Evolutionary conservation across 64 coral and sea anemone genomes (phyloP).

Genomic region (Hydrozoanthus tunicans): DNA sequence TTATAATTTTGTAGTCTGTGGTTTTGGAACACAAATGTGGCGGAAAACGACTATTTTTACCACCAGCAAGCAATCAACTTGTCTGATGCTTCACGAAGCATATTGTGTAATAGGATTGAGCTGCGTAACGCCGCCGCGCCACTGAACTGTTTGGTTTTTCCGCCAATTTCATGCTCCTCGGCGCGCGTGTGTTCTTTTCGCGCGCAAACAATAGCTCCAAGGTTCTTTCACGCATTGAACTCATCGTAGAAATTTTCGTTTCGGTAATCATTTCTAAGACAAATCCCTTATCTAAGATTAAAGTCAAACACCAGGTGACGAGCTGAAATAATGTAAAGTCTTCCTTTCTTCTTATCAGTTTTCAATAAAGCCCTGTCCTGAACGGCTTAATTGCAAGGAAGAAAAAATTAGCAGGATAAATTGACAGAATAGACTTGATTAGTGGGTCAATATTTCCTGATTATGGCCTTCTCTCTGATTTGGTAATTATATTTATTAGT

Average conservation of each 20-base stretch:
- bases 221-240: neutral
- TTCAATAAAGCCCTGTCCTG: constrained; percentile 61
- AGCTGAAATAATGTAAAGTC: constrained; percentile 42
- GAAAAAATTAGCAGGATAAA: constrained; percentile 45
- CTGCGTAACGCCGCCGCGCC: neutral
- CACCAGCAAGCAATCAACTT: neutral
- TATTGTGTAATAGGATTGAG: constrained; percentile 16
- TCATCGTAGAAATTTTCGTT: constrained; percentile 65
- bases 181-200: neutral
- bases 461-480: constrained; percentile 37
- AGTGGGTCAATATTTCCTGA: constrained; percentile 41
- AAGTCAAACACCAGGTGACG: constrained; percentile 50
- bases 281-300: constrained; percentile 58
- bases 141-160: constrained; percentile 5
- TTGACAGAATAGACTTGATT: constrained; percentile 43
- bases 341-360: constrained; percentile 71
- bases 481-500: constrained; percentile 13
- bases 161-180: neutral
- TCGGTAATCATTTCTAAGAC: constrained; percentile 61
- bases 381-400: constrained; percentile 81
- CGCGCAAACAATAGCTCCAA: constrained; percentile 4
- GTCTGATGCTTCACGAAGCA: constrained; percentile 6
- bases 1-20: neutral
- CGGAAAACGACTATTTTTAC: constrained; percentile 2
- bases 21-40: neutral